Evolutionary conservation across 1,140 invertebrate genomes (phyloP).

Genomic region (Drosophila parabipectinata): DNA sequence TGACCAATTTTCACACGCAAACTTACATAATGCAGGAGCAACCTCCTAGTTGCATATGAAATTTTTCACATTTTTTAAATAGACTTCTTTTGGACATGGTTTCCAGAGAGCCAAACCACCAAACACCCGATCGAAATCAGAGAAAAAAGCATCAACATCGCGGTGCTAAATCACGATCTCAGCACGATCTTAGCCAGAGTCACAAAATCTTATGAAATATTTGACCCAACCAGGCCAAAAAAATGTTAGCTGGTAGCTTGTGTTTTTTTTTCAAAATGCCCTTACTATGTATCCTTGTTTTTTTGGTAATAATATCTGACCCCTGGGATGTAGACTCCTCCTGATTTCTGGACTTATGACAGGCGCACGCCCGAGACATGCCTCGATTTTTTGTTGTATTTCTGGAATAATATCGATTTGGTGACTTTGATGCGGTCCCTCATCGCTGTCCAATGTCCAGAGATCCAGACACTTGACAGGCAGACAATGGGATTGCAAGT

Average conservation of each 20-base stretch:
- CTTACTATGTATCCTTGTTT: too few species aligned
- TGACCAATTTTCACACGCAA: conserved; percentile 82
- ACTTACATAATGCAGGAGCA: conserved; percentile 62
- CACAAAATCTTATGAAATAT: conserved; percentile 75
- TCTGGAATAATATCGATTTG: conserved; percentile 57
- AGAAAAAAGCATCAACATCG: conserved; percentile 57
- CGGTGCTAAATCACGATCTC: conserved; percentile 75
- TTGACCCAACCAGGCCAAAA: conserved; percentile 48
- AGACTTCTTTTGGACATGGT: conserved; percentile 58
- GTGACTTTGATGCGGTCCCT: conserved; percentile 79
- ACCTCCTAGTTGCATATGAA: conserved; percentile 57
- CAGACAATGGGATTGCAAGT: conserved; percentile 68
- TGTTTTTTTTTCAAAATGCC: too few species aligned
- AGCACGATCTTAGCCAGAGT: conserved; percentile 69
- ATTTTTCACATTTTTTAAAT: conserved; percentile 76
- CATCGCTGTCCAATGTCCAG: conserved; percentile 77
- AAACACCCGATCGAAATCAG: conserved; percentile 46
- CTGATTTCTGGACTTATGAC: conserved; percentile 63
- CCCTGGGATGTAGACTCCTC: conserved; percentile 55
- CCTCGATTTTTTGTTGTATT: conserved; percentile 5
- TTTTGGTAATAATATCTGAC: conserved; percentile 48
- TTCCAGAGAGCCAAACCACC: conserved; percentile 22
- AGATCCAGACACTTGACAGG: conserved; percentile 69
- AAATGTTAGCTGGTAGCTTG: too few species aligned
- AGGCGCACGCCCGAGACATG: conserved; percentile 62